Conservation (phyloP, 2,888 invertebrate species). For the Slavum lentiscoides region DNA sequence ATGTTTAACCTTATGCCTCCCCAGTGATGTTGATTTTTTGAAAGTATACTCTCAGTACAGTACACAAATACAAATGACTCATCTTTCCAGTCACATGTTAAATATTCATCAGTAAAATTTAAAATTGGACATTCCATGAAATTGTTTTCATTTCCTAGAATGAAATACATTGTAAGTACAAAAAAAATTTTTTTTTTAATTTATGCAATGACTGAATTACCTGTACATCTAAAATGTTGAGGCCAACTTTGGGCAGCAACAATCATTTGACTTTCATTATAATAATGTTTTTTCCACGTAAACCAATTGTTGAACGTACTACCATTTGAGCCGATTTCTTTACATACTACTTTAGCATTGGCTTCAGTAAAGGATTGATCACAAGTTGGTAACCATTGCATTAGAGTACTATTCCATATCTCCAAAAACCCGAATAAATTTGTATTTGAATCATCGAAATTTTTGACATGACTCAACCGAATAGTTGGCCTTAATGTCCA, state of each 20-base stretch:
- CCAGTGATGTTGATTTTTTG: conserved; percentile 79
- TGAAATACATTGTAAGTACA: neutral
- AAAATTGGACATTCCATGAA: conserved; percentile 85
- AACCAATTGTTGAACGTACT: conserved; percentile 82
- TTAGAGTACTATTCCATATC: conserved; percentile 90
- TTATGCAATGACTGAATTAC: conserved; percentile 55
- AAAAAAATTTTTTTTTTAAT: neutral
- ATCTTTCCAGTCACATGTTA: conserved; percentile 86
- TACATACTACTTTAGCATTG: conserved; percentile 94
- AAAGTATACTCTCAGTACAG: conserved; percentile 76
- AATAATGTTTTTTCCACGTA: conserved; percentile 80
- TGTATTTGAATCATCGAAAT: conserved; percentile 27
- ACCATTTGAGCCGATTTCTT: conserved; percentile 82
- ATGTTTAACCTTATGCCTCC: conserved; percentile 75
- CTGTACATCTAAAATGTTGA: conserved; percentile 76
- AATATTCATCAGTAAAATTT: conserved; percentile 75
- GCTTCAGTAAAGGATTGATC: conserved; percentile 93
- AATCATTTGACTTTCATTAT: conserved; percentile 85
- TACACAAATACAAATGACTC: conserved; percentile 88
- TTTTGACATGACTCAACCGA: conserved; percentile 41
- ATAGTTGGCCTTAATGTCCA: conserved; percentile 27
- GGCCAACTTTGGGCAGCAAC: conserved; percentile 90
- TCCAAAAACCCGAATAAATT: conserved; percentile 77
- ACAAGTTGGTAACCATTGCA: conserved; percentile 96
- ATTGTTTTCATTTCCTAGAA: conserved; percentile 65